A percentile compares a stretch with the other conserved stretches of the same genome.
These are phyloP conservation scores for Bettongia penicillata DNA, from an alignment of 2,113 vertebrate genomes.

Conservation along the genomic window DNA sequence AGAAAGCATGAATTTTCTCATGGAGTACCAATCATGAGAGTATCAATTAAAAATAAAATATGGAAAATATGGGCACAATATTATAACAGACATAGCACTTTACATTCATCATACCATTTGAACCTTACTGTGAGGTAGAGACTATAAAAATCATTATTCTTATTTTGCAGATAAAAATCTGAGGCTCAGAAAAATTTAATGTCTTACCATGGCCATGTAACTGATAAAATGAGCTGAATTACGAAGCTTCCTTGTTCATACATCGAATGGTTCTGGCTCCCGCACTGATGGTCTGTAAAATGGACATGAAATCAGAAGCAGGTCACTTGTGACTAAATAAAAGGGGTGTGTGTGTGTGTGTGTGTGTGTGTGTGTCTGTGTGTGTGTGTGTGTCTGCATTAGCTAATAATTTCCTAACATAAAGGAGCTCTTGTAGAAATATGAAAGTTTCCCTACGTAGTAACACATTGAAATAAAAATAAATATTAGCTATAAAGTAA, in stretches of 20 bases:
- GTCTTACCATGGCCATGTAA: background rate
- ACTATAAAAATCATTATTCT: background rate
- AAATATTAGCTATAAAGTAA: background rate
- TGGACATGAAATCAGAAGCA: background rate
- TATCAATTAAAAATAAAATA: background rate
- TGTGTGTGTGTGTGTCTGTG: too few relatives aligned
- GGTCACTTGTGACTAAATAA: background rate
- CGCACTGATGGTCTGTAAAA: background rate
- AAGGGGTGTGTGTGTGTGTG: background rate
- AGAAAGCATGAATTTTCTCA: background rate
- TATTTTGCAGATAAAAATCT: background rate
- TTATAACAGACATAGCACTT: constrained; percentile 4
- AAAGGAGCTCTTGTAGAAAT: constrained; percentile 9
- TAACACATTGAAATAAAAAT: constrained; percentile 42
- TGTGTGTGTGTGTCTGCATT: background rate
- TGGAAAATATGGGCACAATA: background rate
- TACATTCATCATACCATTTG: background rate
- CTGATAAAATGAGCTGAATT: background rate
- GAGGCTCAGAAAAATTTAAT: background rate
- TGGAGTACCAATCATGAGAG: background rate
- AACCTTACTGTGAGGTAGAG: background rate
- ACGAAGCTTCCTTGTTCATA: background rate
- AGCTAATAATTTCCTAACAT: background rate
- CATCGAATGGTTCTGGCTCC: background rate
- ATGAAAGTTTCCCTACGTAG: constrained; percentile 18